A percentile compares a stretch with the other conserved stretches of the same genome.
Evolutionary conservation across 1,140 invertebrate genomes (phyloP).

Genomic region (Asobara japonica): DNA sequence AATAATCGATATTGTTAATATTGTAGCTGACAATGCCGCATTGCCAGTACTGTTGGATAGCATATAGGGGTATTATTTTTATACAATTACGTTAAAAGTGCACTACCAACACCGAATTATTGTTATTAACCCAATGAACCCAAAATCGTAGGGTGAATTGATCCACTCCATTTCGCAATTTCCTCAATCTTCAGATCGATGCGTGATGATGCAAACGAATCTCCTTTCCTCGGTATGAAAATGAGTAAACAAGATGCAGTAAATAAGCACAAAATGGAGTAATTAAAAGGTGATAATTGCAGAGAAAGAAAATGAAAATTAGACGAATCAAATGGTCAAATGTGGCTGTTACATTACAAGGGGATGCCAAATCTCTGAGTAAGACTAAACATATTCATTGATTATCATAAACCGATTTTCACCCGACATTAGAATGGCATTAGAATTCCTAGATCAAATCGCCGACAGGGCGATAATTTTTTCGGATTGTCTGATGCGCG

Average conservation of each 20-base stretch:
- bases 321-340: too few species aligned
- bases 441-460: too few species aligned
- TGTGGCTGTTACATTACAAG: too few species aligned
- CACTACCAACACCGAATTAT: neutral
- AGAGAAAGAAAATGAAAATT: too few species aligned
- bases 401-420: too few species aligned
- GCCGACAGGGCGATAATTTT: too few species aligned
- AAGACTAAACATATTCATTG: too few species aligned
- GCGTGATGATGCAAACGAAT: neutral
- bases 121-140: neutral
- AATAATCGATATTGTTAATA: constrained; percentile 41
- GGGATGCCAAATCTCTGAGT: too few species aligned
- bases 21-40: neutral
- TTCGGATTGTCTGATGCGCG: too few species aligned
- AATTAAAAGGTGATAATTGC: neutral
- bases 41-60: neutral
- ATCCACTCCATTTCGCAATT: neutral
- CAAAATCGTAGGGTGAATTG: neutral
- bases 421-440: too few species aligned
- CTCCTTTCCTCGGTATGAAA: neutral
- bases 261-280: neutral
- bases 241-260: constrained; percentile 6
- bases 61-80: neutral
- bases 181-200: neutral
- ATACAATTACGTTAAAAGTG: neutral